Conservation (phyloP, 2,797 vertebrate genomes). For the Acipenser oxyrinchus region DNA sequence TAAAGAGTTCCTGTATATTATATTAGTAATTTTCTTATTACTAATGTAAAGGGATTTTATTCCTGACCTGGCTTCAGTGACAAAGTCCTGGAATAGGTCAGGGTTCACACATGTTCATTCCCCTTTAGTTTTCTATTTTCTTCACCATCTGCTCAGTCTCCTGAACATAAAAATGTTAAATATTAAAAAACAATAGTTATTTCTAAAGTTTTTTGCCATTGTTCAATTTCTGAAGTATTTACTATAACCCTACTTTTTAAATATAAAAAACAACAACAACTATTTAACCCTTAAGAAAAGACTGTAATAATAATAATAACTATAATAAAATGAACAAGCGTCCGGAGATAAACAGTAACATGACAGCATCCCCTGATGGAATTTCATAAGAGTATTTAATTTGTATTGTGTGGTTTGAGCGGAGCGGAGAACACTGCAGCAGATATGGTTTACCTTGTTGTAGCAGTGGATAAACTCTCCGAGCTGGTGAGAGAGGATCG, state of each 20-base stretch:
- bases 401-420: no score
- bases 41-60: constrained; percentile 10
- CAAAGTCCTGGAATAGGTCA: constrained; percentile 76
- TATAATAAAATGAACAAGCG: no score
- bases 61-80: constrained; percentile 75
- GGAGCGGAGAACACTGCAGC: no score
- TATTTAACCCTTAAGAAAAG: neutral
- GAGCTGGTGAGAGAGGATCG: constrained; percentile 80
- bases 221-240: no score
- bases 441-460: constrained; percentile 61
- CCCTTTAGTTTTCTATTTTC: constrained; percentile 54
- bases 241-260: neutral
- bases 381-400: no score
- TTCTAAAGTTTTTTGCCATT: no score
- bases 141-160: constrained; percentile 81
- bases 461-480: constrained; percentile 81
- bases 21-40: no score
- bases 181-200: no score
- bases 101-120: constrained; percentile 64
- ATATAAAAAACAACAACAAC: neutral
- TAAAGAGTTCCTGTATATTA: no score
- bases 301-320: no score
- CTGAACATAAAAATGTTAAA: constrained; percentile 43
- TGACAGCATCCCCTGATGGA: no score
- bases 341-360: no score